Evolutionary conservation across 2,888 invertebrate species (phyloP), one percentile per base, ranked within the genome.

Genomic region (Ochropleura plecta): DNA sequence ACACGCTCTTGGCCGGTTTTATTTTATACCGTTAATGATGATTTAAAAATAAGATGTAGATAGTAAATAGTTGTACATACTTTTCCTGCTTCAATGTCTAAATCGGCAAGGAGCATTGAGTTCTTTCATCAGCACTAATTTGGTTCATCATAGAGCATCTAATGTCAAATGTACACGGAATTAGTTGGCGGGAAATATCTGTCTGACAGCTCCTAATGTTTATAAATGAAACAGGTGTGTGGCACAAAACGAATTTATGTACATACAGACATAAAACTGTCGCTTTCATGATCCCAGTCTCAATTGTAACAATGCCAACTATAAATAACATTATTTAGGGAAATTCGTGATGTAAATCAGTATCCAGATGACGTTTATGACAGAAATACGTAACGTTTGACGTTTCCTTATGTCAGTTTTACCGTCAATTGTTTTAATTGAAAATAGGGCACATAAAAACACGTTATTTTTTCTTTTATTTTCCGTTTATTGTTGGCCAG

Each of bases 171-270:
- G 64, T 73, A 70, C 67, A 62, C 68, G n/a, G 53, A 48, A 60
- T 66, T 66, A 70, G 16, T 72, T 78, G 74, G 74, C 86, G 89
- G 89, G 84, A 86, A 86, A 84, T 79, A 68, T 72, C 67, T 71
- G 69, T 74, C 76, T 74, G 80, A 82, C 88, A 82, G 79, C 78
- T 68, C 44, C 73, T 66, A 80, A 70, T 73, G 63, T 88, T 82
- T 79, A 81, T 84, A 75, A 71, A 71, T 71, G 65, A 40, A 88
- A 77, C 86, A 86, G 86, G 86, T 86, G 88, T 72, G 71, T 76
- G 73, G 48, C 76, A 75, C 69, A 66, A 53, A 67, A 77, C 63
- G 48, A 81, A 83, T 86, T 80, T 86, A 86, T 80, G 62, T 63
- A 63, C 73, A 73, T 73, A 55, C 73, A 59, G 66, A 78, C 77